A percentile compares a stretch with the other conserved stretches of the same genome.
phyloP scores from a whole-genome alignment of 2,888 invertebrate genomes.

The Andrena trimmerana region DNA sequence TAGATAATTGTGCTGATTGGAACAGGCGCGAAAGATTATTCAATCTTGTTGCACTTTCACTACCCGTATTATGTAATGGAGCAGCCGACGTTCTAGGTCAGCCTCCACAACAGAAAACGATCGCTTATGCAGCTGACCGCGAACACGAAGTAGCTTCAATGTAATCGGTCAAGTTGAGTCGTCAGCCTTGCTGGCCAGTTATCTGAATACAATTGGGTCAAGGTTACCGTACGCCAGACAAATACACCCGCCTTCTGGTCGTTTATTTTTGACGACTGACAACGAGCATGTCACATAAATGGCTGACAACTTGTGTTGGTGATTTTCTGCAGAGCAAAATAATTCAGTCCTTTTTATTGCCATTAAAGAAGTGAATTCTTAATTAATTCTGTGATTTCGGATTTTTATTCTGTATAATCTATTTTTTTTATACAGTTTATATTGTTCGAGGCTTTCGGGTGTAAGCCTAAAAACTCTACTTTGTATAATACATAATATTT shows the following conservation, averaged over 20 bases:
- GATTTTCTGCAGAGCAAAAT: too few species aligned
- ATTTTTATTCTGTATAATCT: too few species aligned
- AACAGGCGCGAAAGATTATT: background rate
- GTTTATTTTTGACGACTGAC: conserved; percentile 64
- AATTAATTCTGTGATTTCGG: too few species aligned
- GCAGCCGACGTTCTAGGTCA: conserved; percentile 18
- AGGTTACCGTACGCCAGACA: conserved; percentile 70
- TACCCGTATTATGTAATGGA: conserved; percentile 19
- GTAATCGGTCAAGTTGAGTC: conserved; percentile 79
- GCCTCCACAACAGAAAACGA: conserved; percentile 30
- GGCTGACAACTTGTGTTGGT: background rate
- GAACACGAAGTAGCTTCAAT: conserved; percentile 55
- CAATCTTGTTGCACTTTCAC: conserved; percentile 29
- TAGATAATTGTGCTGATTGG: background rate
- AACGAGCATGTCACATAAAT: conserved; percentile 31
- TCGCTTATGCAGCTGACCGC: conserved; percentile 28
- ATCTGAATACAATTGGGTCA: conserved; percentile 76
- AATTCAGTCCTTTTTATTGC: too few species aligned
- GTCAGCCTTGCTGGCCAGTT: conserved; percentile 75
- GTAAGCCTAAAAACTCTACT: too few species aligned
- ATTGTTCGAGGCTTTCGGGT: too few species aligned
- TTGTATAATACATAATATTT: too few species aligned
- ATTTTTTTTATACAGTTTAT: too few species aligned
- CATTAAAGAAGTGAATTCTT: too few species aligned
- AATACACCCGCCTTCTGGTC: conserved; percentile 47